A percentile compares a stretch with the other conserved stretches of the same genome.
phyloP scores from a whole-genome alignment of 2,888 invertebrate species.

The Candidula unifasciata region DNA sequence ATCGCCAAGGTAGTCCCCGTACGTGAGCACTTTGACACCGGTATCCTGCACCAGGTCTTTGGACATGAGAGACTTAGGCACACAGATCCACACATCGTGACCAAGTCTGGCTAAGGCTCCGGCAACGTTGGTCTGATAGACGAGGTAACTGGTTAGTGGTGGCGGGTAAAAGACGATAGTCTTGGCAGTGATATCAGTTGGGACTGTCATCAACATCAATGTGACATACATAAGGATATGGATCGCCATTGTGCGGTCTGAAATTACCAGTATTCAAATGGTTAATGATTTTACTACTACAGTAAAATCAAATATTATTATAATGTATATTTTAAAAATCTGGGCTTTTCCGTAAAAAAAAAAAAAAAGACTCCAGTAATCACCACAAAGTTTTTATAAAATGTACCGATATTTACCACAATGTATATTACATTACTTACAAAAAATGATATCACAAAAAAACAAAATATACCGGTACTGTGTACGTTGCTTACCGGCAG shows the following conservation, averaged over 20 bases:
- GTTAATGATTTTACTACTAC: background rate
- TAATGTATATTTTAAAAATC: too few species aligned
- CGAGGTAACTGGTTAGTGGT: conserved; percentile 37
- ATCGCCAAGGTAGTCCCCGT: conserved; percentile 22
- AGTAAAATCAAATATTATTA: too few species aligned
- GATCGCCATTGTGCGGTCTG: background rate
- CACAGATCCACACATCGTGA: conserved; percentile 38
- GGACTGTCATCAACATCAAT: background rate
- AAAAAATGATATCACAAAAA: too few species aligned
- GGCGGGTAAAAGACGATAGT: conserved; percentile 10
- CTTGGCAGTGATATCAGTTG: conserved; percentile 16
- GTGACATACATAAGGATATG: background rate
- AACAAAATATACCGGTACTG: too few species aligned
- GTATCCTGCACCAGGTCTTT: conserved; percentile 1
- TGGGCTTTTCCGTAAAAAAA: too few species aligned
- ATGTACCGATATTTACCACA: too few species aligned
- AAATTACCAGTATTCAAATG: background rate
- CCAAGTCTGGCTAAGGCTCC: conserved; percentile 37
- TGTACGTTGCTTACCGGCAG: too few species aligned
- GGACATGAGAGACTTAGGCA: conserved; percentile 1
- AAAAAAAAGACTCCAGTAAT: too few species aligned
- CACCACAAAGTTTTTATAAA: too few species aligned
- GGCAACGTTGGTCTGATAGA: conserved; percentile 47
- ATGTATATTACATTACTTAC: too few species aligned
- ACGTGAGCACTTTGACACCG: background rate